These are phyloP conservation scores for Squalus acanthias DNA, from an alignment of 2,797 vertebrate genomes.

Conservation along the genomic window DNA sequence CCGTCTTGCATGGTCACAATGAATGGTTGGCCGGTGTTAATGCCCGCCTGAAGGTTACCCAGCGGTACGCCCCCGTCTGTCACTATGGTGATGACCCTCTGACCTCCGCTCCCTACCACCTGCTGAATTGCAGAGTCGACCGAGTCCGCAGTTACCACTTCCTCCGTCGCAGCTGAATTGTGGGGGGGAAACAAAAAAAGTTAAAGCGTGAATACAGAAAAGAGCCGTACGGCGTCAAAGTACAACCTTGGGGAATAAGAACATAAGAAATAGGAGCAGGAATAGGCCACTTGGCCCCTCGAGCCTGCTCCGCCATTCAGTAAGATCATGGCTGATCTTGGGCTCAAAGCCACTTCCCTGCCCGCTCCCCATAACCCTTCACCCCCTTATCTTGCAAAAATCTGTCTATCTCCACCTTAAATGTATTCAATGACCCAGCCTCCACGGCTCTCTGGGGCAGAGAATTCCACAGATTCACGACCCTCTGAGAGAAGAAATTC, in stretches of 20 bases:
- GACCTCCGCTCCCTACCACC: slow-evolving; percentile 65
- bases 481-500: too few relatives aligned
- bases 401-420: too few relatives aligned
- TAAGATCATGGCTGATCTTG: too few relatives aligned
- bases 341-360: too few relatives aligned
- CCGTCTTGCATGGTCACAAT: slow-evolving; percentile 76
- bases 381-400: too few relatives aligned
- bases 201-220: not conserved
- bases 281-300: too few relatives aligned
- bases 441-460: too few relatives aligned
- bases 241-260: not conserved
- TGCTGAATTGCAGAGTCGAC: slow-evolving; percentile 66
- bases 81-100: slow-evolving; percentile 79
- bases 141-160: slow-evolving; percentile 58
- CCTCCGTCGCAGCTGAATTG: slow-evolving; percentile 60
- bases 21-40: slow-evolving; percentile 66
- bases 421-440: too few relatives aligned
- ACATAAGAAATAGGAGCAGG: too few relatives aligned
- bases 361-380: too few relatives aligned
- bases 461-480: too few relatives aligned
- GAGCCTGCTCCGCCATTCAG: too few relatives aligned
- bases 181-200: not conserved
- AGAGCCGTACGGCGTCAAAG: not conserved
- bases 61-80: slow-evolving; percentile 63
- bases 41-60: slow-evolving; percentile 61